Base-by-base conservation (phyloP, 1,140 invertebrate genomes). In the Nebria ingens region DNA sequence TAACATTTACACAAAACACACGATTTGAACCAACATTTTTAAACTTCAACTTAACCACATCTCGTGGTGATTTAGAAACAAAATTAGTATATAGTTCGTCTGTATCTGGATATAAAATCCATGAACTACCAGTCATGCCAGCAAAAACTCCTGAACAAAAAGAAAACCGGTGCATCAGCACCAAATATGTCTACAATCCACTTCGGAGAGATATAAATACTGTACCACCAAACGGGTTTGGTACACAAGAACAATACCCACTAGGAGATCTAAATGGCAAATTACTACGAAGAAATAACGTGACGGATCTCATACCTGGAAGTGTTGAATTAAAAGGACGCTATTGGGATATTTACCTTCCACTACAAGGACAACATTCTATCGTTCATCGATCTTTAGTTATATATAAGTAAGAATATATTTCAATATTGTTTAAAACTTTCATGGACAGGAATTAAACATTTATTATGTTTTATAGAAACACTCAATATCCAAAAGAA, bases 231-330 rank as follows among this genome's bases (percentile, higher is more conserved):
- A 70, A 83, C 59, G 85, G 82, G 19, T 72, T 78, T 59, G 86
- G 87, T 21, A 92, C 91, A 2, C 88, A 91, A 68, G 89, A 96
- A 69, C 84, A 90, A 64, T 96, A 93, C 64, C 80, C 87, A 2
- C 71, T 93, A 12, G 91, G 92, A 0, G 93, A 97, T 71, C 70
- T 98, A 2, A 89, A 90, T 52, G 91, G 91, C 3, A 98, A 97
- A 73, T 81, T 87, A 52, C 81, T 86, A 61, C 79, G 76, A 9
- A 76, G 84, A 34, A 86, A 85, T 12, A 85, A 87, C 64, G 79
- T 79, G 51, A 77, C 82, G 19, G 76, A 79, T 59, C 75, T 86
- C 22, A 69, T 87, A 53, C 76, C 79, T 0, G 82, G 80, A 2
- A 84, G 83, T 49, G 80, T 81, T 15, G 85, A 87, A 69, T 71